A percentile compares a stretch with the other conserved stretches of the same genome.
Evolutionary conservation across 2,888 invertebrate species (phyloP).

Genomic region (Oscheius sp.): DNA sequence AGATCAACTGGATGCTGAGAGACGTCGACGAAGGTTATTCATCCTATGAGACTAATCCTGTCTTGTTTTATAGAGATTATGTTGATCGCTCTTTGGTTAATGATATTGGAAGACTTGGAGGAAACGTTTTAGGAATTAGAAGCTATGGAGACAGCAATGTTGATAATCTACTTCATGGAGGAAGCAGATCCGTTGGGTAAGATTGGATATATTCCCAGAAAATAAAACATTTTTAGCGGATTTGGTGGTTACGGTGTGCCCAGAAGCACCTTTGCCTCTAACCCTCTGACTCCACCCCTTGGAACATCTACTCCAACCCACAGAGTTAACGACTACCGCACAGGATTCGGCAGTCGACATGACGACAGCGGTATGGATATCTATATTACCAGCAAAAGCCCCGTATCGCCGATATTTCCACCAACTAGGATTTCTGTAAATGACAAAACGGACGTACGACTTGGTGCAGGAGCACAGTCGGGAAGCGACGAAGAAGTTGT

Average conservation of each 20-base stretch:
- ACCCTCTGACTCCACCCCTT: conserved; percentile 72
- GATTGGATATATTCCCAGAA: not conserved
- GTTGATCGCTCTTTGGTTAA: conserved; percentile 66
- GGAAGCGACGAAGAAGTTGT: conserved; percentile 16
- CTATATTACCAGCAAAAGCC: conserved; percentile 21
- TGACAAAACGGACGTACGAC: conserved; percentile 6
- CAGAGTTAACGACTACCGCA: conserved; percentile 43
- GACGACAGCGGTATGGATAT: conserved; percentile 57
- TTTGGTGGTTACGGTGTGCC: conserved; percentile 42
- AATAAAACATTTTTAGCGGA: conserved; percentile 32
- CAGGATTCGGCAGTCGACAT: conserved; percentile 37
- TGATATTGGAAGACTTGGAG: conserved; percentile 68
- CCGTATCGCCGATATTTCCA: not conserved
- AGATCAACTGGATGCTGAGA: conserved; percentile 70
- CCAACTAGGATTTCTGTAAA: conserved; percentile 9
- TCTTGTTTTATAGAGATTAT: conserved; percentile 54
- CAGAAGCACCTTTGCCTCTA: conserved; percentile 70
- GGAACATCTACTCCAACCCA: conserved; percentile 71
- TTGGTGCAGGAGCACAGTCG: conserved; percentile 4
- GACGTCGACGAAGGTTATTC: conserved; percentile 55
- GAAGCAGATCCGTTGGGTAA: conserved; percentile 48
- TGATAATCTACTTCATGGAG: conserved; percentile 48
- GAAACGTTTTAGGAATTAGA: conserved; percentile 53
- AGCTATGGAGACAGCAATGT: conserved; percentile 63
- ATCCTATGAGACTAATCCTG: not conserved